phyloP scores from a whole-genome alignment of 2,888 invertebrate genomes.

The Ornithoptera alexandrae region DNA sequence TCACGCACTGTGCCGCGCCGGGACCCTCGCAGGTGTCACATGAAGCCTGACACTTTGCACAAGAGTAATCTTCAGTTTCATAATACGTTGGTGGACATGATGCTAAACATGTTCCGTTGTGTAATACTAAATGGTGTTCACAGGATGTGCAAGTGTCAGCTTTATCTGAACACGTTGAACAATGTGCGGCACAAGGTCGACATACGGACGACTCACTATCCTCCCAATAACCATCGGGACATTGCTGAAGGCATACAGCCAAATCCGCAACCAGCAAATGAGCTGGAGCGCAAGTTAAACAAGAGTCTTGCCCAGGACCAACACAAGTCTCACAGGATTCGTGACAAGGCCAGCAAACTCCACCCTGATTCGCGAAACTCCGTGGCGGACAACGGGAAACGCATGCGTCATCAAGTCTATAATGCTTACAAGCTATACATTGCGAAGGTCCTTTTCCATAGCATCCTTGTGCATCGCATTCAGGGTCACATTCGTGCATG shows the following conservation, averaged over 20 bases:
- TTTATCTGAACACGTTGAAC: slow-evolving; percentile 90
- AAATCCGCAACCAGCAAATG: slow-evolving; percentile 91
- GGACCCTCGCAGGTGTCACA: slow-evolving; percentile 91
- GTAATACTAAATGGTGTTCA: slow-evolving; percentile 91
- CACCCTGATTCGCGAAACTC: slow-evolving; percentile 89
- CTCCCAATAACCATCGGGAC: slow-evolving; percentile 94
- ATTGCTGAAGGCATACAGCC: slow-evolving; percentile 91
- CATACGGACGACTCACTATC: slow-evolving; percentile 87
- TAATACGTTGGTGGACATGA: slow-evolving; percentile 90
- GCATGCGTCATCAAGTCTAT: slow-evolving; percentile 89
- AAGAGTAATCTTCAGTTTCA: slow-evolving; percentile 93
- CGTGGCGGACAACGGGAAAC: slow-evolving; percentile 91
- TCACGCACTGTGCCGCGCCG: slow-evolving; percentile 88
- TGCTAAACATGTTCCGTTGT: slow-evolving; percentile 89
- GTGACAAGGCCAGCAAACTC: slow-evolving; percentile 92
- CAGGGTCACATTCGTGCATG: slow-evolving; percentile 88
- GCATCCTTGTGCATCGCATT: slow-evolving; percentile 92
- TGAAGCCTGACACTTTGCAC: slow-evolving; percentile 87
- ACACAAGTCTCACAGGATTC: slow-evolving; percentile 94
- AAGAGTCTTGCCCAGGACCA: slow-evolving; percentile 92
- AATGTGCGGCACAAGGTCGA: slow-evolving; percentile 91
- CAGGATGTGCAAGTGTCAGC: slow-evolving; percentile 92
- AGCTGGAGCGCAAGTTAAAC: slow-evolving; percentile 90
- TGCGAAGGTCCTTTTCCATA: slow-evolving; percentile 91
- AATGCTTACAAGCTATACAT: slow-evolving; percentile 90